Evolutionary conservation across 2,888 invertebrate genomes (phyloP).

Genomic region (Automeris io): DNA sequence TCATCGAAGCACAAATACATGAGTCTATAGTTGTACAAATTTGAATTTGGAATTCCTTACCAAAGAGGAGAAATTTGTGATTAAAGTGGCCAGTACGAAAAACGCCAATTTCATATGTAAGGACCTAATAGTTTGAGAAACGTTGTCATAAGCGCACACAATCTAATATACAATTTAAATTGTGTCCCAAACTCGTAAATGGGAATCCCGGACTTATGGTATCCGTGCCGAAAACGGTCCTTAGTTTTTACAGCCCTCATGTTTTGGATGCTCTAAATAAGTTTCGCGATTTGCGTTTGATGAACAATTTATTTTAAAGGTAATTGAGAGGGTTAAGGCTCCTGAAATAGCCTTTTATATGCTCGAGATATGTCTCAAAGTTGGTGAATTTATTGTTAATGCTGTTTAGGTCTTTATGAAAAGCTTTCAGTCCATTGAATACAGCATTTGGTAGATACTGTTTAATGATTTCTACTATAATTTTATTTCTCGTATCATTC

Average conservation of each 20-base stretch:
- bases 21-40: no score
- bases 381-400: conserved; percentile 1
- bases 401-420: conserved; percentile 4
- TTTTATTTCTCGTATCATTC: no score
- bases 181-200: conserved; percentile 46
- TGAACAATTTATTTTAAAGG: conserved; percentile 29
- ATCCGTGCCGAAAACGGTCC: conserved; percentile 29
- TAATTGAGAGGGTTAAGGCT: conserved; percentile 5
- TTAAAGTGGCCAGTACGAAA: no score
- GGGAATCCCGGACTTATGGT: conserved; percentile 30
- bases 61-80: no score
- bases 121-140: no score
- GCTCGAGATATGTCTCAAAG: no score
- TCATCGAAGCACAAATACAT: no score
- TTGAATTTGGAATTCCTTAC: no score
- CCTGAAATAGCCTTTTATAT: background rate
- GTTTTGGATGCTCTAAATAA: conserved; percentile 32
- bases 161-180: conserved; percentile 64
- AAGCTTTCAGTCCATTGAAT: no score
- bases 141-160: conserved; percentile 24
- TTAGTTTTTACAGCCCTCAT: conserved; percentile 49
- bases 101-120: no score
- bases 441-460: no score
- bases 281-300: conserved; percentile 33
- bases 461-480: no score